Percentiles rank a stretch among this genome's conserved stretches.
Evolutionary conservation across 53 echinoderm and acorn worm genomes (phyloP).

Genomic region (Crossaster papposus): DNA sequence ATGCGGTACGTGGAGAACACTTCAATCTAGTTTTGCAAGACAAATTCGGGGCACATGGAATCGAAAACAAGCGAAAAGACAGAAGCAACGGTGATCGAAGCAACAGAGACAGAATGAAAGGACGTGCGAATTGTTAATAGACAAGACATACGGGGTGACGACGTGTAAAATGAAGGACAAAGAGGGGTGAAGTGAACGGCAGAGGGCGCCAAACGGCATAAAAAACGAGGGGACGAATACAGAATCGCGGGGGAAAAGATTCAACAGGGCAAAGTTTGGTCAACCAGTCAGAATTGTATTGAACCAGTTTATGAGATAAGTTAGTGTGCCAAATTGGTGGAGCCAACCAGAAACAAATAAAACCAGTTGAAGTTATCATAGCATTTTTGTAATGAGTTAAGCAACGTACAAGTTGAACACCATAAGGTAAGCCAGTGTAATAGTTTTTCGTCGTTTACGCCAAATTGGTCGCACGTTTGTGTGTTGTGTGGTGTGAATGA

Average conservation of each 20-base stretch:
- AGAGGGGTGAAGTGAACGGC: background rate
- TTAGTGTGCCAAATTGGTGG: background rate
- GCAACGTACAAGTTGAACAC: background rate
- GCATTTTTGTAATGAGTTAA: background rate
- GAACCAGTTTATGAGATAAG: background rate
- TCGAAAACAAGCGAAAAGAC: background rate
- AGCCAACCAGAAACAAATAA: background rate
- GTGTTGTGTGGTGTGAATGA: too few relatives aligned
- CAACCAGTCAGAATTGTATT: background rate
- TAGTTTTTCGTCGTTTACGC: background rate
- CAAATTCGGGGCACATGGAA: background rate
- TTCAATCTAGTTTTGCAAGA: constrained; percentile 37
- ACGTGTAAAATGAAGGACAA: background rate
- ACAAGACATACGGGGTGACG: too few relatives aligned
- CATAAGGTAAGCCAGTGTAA: background rate
- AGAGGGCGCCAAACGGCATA: background rate
- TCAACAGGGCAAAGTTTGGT: background rate
- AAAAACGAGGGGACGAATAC: background rate
- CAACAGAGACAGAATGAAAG: background rate
- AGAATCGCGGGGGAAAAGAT: background rate
- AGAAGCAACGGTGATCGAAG: background rate
- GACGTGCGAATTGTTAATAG: too few relatives aligned
- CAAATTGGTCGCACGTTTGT: too few relatives aligned
- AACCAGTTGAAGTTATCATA: background rate
- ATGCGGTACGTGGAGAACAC: constrained; percentile 56